Percentiles rank a stretch among this genome's conserved stretches.
Conservation (phyloP, 2,888 invertebrate species). For the Acholoe squamosa region DNA sequence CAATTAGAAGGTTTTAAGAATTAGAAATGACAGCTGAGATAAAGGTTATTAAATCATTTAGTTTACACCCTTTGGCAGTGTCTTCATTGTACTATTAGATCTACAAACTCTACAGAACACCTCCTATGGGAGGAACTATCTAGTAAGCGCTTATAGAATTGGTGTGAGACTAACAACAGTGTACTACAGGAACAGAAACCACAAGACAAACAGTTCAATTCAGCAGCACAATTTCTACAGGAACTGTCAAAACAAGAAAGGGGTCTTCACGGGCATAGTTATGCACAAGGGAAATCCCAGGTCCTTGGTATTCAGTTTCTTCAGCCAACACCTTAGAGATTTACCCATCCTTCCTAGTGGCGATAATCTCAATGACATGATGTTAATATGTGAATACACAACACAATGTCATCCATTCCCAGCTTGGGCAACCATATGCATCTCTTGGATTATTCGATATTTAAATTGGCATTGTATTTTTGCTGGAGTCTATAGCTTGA, state of each 20-base stretch:
- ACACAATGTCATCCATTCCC: conserved; percentile 31
- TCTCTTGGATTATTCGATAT: no score
- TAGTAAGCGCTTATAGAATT: background rate
- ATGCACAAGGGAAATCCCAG: background rate
- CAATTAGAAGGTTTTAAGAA: no score
- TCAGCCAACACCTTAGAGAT: background rate
- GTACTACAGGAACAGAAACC: background rate
- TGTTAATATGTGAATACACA: conserved; percentile 1
- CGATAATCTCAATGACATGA: background rate
- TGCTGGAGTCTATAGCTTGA: background rate
- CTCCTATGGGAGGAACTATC: background rate
- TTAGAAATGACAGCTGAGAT: no score
- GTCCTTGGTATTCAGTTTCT: background rate
- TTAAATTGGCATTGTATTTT: no score
- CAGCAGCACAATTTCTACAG: conserved; percentile 3
- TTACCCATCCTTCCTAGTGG: background rate
- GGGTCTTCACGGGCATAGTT: background rate
- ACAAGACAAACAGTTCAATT: conserved; percentile 8
- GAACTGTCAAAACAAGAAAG: background rate
- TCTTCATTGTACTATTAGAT: no score
- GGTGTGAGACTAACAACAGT: background rate
- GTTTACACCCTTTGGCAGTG: no score
- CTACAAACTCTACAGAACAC: background rate
- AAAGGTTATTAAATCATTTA: no score
- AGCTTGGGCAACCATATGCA: background rate